A percentile compares a stretch with the other conserved stretches of the same genome.
Conservation (phyloP, 2,113 vertebrate species). For the Sebastes schlegelii region DNA sequence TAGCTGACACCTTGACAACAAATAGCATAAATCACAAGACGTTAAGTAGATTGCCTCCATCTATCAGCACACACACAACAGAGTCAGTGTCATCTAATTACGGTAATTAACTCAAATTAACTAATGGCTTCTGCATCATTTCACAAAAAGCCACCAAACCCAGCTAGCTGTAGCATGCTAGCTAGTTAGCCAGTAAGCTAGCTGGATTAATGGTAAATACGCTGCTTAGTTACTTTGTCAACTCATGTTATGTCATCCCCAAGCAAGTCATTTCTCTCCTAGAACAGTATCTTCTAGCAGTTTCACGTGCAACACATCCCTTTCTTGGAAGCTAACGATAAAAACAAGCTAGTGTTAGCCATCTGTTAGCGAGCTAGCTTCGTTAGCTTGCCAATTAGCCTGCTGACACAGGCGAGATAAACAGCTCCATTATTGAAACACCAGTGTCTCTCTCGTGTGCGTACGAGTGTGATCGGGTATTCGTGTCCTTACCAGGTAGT, state of each 20-base stretch:
- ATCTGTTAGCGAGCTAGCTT: constrained; percentile 44
- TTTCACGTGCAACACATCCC: not conserved
- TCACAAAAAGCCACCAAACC: constrained; percentile 20
- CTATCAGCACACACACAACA: not conserved
- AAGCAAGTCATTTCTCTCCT: accelerated
- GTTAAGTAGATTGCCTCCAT: not conserved
- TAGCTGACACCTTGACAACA: constrained; percentile 38
- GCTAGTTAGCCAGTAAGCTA: constrained; percentile 49
- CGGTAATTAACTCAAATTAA: not conserved
- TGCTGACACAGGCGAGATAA: constrained; percentile 43
- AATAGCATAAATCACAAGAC: not conserved
- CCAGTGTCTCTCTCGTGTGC: not conserved
- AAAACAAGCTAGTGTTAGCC: constrained; percentile 28
- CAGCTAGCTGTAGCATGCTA: constrained; percentile 58
- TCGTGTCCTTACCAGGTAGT: constrained; percentile 74
- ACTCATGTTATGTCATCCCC: not conserved
- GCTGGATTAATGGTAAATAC: constrained; percentile 37
- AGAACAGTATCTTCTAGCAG: accelerated
- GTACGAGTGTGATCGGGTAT: not conserved
- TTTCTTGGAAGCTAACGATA: not conserved
- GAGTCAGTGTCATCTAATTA: too few relatives aligned
- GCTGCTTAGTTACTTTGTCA: constrained; percentile 17
- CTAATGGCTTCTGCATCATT: not conserved
- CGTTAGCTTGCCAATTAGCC: constrained; percentile 64
- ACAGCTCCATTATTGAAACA: constrained; percentile 1